These are phyloP conservation scores for Drosophila murphyi DNA, from an alignment of 1,140 invertebrate genomes.

Conservation along the genomic window DNA sequence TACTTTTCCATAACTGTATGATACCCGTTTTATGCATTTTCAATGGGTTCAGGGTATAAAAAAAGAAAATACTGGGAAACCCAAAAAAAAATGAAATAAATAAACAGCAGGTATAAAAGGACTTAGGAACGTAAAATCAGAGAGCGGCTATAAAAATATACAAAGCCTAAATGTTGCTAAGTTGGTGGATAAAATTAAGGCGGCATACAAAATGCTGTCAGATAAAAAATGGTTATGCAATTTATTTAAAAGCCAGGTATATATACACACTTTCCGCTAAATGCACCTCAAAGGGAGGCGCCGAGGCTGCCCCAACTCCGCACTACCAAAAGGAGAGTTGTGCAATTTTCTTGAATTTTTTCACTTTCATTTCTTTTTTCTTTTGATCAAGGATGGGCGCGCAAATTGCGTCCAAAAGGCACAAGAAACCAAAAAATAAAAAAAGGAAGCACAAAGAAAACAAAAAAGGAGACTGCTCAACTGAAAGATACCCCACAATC, in stretches of 20 bases:
- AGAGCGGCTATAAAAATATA: conserved; percentile 56
- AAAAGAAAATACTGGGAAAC: too few relatives aligned
- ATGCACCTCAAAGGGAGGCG: conserved; percentile 47
- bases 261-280: conserved; percentile 50
- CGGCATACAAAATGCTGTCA: conserved; percentile 10
- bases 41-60: neutral
- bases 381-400: conserved; percentile 51
- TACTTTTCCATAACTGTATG: too few relatives aligned
- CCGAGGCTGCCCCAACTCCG: neutral
- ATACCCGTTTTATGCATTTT: neutral
- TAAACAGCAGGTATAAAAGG: conserved; percentile 71
- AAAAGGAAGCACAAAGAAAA: neutral
- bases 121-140: conserved; percentile 60
- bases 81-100: conserved; percentile 48
- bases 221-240: conserved; percentile 67
- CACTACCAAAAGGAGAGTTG: conserved; percentile 5
- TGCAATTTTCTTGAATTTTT: conserved; percentile 19
- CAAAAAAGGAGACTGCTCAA: neutral
- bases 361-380: neutral
- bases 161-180: neutral
- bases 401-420: conserved; percentile 58
- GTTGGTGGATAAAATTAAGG: neutral
- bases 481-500: too few relatives aligned
- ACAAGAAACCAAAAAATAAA: conserved; percentile 31
- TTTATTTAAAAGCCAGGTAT: conserved; percentile 58